Evolutionary conservation across 2,113 vertebrate species (phyloP).

Genomic region (Hemibagrus wyckioides): DNA sequence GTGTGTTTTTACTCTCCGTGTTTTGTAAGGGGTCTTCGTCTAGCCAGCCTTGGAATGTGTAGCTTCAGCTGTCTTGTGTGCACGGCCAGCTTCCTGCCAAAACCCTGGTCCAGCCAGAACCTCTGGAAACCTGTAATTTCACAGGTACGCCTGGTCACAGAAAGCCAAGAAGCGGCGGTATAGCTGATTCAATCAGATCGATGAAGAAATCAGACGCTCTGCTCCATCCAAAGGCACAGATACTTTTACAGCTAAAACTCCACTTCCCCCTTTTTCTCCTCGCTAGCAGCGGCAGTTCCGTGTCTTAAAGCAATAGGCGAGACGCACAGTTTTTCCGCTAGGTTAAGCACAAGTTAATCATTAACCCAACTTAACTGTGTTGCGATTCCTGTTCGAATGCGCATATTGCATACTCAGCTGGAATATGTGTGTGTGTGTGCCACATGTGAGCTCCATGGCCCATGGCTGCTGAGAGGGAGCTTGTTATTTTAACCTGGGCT

Average conservation of each 20-base stretch:
- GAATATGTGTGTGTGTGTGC: constrained; percentile 35
- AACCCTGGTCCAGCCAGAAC: constrained; percentile 44
- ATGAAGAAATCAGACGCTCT: not conserved
- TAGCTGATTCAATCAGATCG: constrained; percentile 4
- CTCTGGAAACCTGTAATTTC: constrained; percentile 32
- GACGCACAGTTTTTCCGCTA: constrained; percentile 37
- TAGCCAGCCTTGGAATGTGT: constrained; percentile 48
- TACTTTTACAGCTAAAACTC: not conserved
- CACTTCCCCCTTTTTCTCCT: not conserved
- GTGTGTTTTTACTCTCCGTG: constrained; percentile 26
- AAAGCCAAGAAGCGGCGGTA: constrained; percentile 4
- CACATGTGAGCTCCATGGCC: constrained; percentile 36
- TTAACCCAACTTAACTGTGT: constrained; percentile 36
- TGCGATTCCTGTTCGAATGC: constrained; percentile 32
- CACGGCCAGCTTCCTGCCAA: constrained; percentile 34
- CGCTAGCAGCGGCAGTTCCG: not conserved
- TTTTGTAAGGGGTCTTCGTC: constrained; percentile 47
- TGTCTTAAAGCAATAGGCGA: constrained; percentile 19
- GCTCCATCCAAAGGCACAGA: not conserved
- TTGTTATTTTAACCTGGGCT: constrained; percentile 62
- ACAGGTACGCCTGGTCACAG: not conserved
- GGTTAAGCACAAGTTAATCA: constrained; percentile 29
- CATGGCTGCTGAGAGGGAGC: constrained; percentile 31
- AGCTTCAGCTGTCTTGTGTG: constrained; percentile 52
- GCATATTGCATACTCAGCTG: constrained; percentile 35